phyloP scores from a whole-genome alignment of 2,113 vertebrate genomes.

The Apaloderma vittatum region DNA sequence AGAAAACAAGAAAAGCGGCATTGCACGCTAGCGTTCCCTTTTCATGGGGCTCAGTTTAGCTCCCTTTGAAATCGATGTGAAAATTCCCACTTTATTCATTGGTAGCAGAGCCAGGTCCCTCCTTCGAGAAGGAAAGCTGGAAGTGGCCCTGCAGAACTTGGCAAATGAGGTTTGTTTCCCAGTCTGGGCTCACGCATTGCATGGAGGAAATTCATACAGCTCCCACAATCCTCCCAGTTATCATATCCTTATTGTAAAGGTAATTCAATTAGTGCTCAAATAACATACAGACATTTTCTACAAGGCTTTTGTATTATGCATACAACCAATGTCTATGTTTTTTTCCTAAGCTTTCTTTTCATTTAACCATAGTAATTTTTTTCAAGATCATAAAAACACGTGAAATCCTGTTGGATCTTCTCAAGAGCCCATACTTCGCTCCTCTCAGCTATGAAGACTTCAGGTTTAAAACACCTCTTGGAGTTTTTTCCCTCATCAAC shows the following conservation, averaged over 20 bases:
- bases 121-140: background rate
- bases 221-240: background rate
- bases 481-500: background rate
- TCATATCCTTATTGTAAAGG: background rate
- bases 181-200: background rate
- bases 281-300: background rate
- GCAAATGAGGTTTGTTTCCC: background rate
- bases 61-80: slow-evolving; percentile 27
- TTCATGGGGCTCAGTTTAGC: background rate
- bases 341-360: background rate
- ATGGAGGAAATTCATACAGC: background rate
- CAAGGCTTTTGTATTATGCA: background rate
- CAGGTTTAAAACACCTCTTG: background rate
- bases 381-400: background rate
- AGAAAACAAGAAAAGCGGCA: slow-evolving; percentile 3
- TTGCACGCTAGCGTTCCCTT: background rate
- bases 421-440: background rate
- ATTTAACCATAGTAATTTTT: background rate
- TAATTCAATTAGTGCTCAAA: background rate
- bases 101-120: background rate
- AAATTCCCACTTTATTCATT: slow-evolving; percentile 17
- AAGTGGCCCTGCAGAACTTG: background rate
- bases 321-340: background rate
- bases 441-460: background rate
- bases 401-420: background rate